Base-by-base conservation (phyloP, 2,888 invertebrate genomes). In the Pseudolycoriella hygida region DNA sequence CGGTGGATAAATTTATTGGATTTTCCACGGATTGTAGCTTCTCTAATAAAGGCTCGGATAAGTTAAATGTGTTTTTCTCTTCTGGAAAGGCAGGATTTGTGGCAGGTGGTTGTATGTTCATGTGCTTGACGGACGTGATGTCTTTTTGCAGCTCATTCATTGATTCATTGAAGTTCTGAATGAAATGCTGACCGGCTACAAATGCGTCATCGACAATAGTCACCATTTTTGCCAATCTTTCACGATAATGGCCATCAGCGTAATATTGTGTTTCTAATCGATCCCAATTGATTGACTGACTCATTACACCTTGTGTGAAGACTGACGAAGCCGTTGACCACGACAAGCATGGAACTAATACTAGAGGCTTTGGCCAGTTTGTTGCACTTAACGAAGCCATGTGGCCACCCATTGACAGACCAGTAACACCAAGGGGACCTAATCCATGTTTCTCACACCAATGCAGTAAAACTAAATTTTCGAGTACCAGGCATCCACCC, bases 311-410 rank as follows among this genome's bases (percentile, higher is more conserved):
- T 70, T 85, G 77, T 39, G 96, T 89, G 63, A 96, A 98, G 40
- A 93, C 94, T 42, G 86, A 80, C 1, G 96, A 87, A 10, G 97
- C 97, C 8, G 96, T 93, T 2, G 92, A 90, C 93, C 96, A 96
- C 0, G 96, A 94, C 30, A 98, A 71, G 60, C 96, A 97, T 40
- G 98, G 97, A 17, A 96, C 83, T 48, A 97, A 67, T 3, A 89
- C 84, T 52, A 97, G 67, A 6, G 97, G 97, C 59, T 92, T 86
- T 18, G 87, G 87, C 88, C 93, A 94, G 66, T 85, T 93, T 11
- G 90, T 85, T 12, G 94, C 96, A 51, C 96, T 93, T 53, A 98
- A 69, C 5, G 93, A 93, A 50, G 97, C 96, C 96, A 96, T 98
- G 71, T 94, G 93, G 47, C 96, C 96, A 47, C 96, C 96, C 94